phyloP scores from a whole-genome alignment of 2,113 vertebrate genomes.

The Crotalus horridus region DNA sequence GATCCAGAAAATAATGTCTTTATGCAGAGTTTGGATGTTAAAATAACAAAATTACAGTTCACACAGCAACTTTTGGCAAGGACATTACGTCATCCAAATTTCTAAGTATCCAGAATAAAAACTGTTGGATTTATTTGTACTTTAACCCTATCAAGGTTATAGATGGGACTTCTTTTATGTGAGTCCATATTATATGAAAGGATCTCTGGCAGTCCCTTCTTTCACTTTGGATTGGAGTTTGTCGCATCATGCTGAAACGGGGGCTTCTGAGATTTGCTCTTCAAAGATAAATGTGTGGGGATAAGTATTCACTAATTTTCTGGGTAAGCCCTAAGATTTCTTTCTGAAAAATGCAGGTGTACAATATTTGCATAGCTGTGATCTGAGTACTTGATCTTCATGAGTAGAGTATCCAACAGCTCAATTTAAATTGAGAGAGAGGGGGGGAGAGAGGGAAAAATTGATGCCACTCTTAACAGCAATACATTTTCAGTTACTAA shows the following conservation, averaged over 20 bases:
- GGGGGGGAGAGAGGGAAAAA: constrained; percentile 18
- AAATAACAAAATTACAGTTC: neutral
- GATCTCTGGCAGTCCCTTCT: neutral
- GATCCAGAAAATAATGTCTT: neutral
- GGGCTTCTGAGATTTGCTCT: neutral
- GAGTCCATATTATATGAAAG: neutral
- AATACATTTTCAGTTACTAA: constrained; percentile 75
- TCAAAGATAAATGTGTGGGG: neutral
- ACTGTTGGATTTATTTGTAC: neutral
- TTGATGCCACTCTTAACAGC: constrained; percentile 67
- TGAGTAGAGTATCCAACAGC: constrained; percentile 66
- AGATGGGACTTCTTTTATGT: neutral
- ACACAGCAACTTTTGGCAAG: neutral
- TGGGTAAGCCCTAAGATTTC: constrained; percentile 15
- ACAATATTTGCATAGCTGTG: constrained; percentile 33
- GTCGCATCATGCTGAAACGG: neutral
- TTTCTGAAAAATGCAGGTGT: constrained; percentile 46
- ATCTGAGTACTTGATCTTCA: constrained; percentile 61
- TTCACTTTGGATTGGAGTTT: neutral
- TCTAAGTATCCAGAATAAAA: neutral
- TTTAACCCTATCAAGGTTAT: neutral
- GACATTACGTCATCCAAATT: neutral
- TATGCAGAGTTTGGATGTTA: neutral
- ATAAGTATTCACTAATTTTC: constrained; percentile 13
- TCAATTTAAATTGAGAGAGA: constrained; percentile 54